Evolutionary conservation across 2,888 invertebrate species (phyloP).

Genomic region (Linnaemya vulpina): DNA sequence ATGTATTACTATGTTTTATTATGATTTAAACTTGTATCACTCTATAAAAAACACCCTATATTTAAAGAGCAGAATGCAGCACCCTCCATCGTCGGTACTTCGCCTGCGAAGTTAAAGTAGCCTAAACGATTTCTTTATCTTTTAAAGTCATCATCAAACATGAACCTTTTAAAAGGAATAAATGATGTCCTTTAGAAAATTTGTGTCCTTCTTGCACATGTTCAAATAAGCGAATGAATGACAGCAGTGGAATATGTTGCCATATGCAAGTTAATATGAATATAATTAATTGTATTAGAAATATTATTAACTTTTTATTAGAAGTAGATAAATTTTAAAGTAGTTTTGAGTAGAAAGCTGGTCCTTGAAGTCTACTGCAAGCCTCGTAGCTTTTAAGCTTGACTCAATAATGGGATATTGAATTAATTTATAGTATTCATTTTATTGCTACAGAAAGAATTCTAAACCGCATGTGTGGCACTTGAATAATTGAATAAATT

Average conservation of each 20-base stretch:
- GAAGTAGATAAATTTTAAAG: neutral
- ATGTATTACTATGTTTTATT: too few species aligned
- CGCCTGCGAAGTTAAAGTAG: too few species aligned
- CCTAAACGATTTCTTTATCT: too few species aligned
- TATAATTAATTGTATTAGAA: conserved; percentile 4
- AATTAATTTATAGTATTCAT: neutral
- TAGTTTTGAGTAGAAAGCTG: too few species aligned
- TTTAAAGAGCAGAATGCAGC: too few species aligned
- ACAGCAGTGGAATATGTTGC: conserved; percentile 27
- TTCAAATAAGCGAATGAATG: neutral
- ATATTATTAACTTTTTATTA: neutral
- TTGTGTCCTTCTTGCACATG: neutral
- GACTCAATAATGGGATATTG: neutral
- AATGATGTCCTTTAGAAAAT: conserved; percentile 41
- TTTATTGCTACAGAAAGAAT: neutral
- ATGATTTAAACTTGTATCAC: too few species aligned
- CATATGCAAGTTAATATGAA: conserved; percentile 36
- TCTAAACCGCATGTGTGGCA: conserved; percentile 1
- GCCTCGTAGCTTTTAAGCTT: neutral
- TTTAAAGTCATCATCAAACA: too few species aligned
- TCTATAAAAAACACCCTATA: too few species aligned
- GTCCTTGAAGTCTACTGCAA: neutral
- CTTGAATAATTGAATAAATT: conserved; percentile 36
- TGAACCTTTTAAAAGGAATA: conserved; percentile 6
- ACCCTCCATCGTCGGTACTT: too few species aligned